Conservation (phyloP, 2,797 vertebrate genomes). For the Anguilla obscura region DNA sequence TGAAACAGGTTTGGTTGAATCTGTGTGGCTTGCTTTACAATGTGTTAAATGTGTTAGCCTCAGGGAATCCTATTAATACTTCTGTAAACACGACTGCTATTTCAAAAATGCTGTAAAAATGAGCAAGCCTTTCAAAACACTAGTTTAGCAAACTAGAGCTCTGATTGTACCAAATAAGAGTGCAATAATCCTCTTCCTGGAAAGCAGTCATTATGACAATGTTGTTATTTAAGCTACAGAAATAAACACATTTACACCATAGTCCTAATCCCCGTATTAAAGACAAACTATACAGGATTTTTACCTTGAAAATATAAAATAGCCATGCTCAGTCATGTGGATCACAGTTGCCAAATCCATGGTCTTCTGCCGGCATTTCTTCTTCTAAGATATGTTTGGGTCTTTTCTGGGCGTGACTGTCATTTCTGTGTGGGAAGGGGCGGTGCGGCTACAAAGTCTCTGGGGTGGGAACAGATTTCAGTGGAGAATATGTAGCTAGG, state of each 20-base stretch:
- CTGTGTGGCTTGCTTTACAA: not conserved
- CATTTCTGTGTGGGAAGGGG: too few species aligned
- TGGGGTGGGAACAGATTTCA: too few species aligned
- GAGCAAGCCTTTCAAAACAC: slow-evolving; percentile 39
- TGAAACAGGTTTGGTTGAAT: slow-evolving; percentile 43
- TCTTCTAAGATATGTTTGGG: too few species aligned
- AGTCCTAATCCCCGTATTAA: slow-evolving; percentile 53
- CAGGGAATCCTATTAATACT: slow-evolving; percentile 35
- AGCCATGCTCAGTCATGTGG: too few species aligned
- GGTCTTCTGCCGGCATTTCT: too few species aligned
- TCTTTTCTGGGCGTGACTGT: too few species aligned
- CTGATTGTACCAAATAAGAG: slow-evolving; percentile 45
- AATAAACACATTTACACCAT: slow-evolving; percentile 51
- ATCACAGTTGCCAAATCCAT: too few species aligned
- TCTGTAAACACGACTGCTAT: slow-evolving; percentile 34
- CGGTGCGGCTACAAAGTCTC: too few species aligned
- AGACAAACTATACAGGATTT: slow-evolving; percentile 17
- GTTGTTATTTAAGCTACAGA: slow-evolving; percentile 52
- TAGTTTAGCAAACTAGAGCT: slow-evolving; percentile 30
- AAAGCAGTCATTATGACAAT: slow-evolving; percentile 52
- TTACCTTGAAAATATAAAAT: too few species aligned
- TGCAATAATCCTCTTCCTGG: slow-evolving; percentile 49
- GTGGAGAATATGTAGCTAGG: too few species aligned
- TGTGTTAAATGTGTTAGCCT: slow-evolving; percentile 47
- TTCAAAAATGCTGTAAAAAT: slow-evolving; percentile 48